Evolutionary conservation across 1,140 invertebrate genomes (phyloP), one percentile per base, ranked within the genome.

Genomic region (Papilio machaon): DNA sequence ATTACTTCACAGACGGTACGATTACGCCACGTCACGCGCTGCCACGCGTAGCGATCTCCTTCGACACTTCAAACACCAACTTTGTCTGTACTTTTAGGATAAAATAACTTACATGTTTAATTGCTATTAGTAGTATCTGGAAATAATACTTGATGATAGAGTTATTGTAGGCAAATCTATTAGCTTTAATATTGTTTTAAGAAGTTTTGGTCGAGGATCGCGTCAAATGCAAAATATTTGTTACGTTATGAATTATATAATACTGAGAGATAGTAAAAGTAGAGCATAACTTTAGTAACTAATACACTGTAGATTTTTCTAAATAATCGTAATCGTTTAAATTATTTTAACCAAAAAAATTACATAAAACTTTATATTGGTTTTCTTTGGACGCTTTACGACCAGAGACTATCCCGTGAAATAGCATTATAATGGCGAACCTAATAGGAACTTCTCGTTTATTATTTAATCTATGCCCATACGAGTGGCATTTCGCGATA

Each of bases 1-100:
- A 82, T 89, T 86, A 88, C 81, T 85, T 83, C 84, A 86, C 83
- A 81, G 75, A 79, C 80, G 70, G 64, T 81, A 84, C 74, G 38
- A 83, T 87, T 89, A 86, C 88, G 83, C 85, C 84, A 89, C 84
- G 86, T 81, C 82, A 87, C 83, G 88, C 86, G 86, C 81, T 47
- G 79, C 82, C 77, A 82, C 82, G 88, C 87, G 85, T 87, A 80
- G 83, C 85, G 85, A 77, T 60, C 85, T 84, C 84, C 83, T 85
- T 85, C 81, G 60, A n/a, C 43, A 74, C 38, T 74, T 19, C 17
- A 30, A 1, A 11, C 64, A 67, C 64, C 23, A 15, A 9, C 64
- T 67, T 35, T 35, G 4, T 30, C 10, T 35, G 10, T 15, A 5
- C 3, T 5, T 67, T 67, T 13, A 35, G 64, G 10, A 67, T 67